Evolutionary conservation across 2,113 vertebrate species (phyloP).

Genomic region (Cynopterus brachyotis): DNA sequence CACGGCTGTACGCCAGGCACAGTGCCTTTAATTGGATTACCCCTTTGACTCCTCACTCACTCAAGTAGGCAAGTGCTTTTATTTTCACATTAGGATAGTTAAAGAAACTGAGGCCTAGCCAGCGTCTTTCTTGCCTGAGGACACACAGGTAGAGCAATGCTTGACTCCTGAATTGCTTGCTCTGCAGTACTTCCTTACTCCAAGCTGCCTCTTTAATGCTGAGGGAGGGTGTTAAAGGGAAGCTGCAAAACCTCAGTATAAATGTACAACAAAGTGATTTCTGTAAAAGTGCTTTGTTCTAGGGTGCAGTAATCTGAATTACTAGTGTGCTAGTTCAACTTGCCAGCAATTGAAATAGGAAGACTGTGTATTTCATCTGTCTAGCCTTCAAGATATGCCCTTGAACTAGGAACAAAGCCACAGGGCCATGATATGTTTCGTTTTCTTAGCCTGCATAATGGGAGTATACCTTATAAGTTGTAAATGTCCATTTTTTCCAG

Average conservation of each 20-base stretch:
- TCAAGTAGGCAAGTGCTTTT: background rate
- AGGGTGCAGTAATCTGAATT: background rate
- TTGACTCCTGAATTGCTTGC: background rate
- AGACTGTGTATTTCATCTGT: background rate
- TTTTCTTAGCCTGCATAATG: background rate
- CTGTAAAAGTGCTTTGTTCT: background rate
- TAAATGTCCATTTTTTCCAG: background rate
- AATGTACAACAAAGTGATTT: background rate
- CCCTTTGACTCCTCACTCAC: background rate
- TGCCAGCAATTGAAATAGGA: background rate
- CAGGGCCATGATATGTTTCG: background rate
- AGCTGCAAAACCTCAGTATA: background rate
- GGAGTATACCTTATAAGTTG: background rate
- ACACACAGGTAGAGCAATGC: background rate
- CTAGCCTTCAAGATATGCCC: conserved; percentile 38
- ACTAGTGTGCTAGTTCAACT: background rate
- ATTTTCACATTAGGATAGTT: conserved; percentile 2
- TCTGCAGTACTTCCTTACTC: background rate
- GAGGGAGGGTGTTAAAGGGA: background rate
- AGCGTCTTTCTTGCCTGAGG: background rate
- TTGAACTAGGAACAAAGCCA: conserved; percentile 7
- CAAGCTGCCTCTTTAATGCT: background rate
- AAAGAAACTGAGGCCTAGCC: conserved; percentile 30
- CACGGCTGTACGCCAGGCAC: background rate
- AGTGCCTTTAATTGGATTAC: conserved; percentile 5